Evolutionary conservation across 2,113 vertebrate genomes (phyloP), one percentile per base, ranked within the genome.

Genomic region (Eudyptes chrysolophus): DNA sequence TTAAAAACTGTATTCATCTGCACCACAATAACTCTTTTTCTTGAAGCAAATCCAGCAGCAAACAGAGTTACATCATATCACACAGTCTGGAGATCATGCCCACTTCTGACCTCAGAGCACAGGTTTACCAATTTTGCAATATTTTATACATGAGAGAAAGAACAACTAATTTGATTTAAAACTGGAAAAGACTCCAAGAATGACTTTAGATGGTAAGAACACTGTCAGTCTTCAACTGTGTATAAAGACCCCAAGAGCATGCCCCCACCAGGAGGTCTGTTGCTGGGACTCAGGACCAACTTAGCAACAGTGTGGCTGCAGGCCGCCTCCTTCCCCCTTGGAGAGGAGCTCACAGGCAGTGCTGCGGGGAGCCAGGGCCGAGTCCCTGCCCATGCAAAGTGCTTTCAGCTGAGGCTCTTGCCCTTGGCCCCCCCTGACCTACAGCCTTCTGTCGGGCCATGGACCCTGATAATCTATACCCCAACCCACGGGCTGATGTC

Each of bases 341-440:
- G 16, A 30, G 20, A 81, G 7, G 42, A 32, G n/a, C 20, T 58
- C 42, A 11, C 52, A 52, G 44, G 18, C 42, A 57, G n/a, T 0
- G 0, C 42, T 42, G 29, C 2, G 3, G 52, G 42, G 15, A 18
- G 18, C n/a, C 30, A 32, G 48, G 65, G 20, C 40, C 7, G 4
- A 62, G 27, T 1, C 22, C 19, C 34, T 54, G 32, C 22, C 32
- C 2, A 0, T 13, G 12, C 21, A 7, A 78, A 14, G 2, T 19
- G 5, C 75, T 38, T 65, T 38, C 32, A 34, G 17, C 15, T 85
- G 49, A 78, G 36, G 36, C 8, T 65, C 27, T 44, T 34, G 21
- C 22, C 57, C 13, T 24, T 51, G 5, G 22, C 18, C 26, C 15
- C 65, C 52, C 27, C 51, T 16, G 32, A 71, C 32, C 42, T 72